A percentile compares a stretch with the other conserved stretches of the same genome.
Conservation (phyloP, 2,113 vertebrate genomes). For the Grus americana region DNA sequence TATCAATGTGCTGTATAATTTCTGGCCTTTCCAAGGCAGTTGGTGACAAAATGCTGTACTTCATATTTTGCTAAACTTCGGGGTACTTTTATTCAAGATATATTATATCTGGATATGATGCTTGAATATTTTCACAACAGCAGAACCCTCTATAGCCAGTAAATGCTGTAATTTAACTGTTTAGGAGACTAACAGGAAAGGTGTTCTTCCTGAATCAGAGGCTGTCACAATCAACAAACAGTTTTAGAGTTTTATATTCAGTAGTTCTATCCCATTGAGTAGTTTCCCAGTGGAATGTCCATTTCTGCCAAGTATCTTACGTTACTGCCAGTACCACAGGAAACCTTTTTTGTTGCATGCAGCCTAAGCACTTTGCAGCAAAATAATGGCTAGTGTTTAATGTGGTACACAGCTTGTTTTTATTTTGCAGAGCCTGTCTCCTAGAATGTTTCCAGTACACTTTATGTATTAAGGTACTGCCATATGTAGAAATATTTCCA, state of each 20-base stretch:
- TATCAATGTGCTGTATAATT: not conserved
- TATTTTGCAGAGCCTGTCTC: not conserved
- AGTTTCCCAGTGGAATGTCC: not conserved
- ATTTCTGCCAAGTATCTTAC: not conserved
- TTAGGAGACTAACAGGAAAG: not conserved
- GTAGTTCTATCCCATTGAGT: not conserved
- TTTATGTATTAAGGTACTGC: not conserved
- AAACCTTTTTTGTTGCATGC: not conserved
- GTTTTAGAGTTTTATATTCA: not conserved
- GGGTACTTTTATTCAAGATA: not conserved
- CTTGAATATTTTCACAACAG: not conserved
- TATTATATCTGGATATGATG: not conserved
- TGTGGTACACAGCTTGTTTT: not conserved
- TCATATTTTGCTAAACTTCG: not conserved
- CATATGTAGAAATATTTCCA: not conserved
- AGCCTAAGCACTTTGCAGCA: not conserved
- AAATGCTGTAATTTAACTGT: not conserved
- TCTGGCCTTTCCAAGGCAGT: not conserved
- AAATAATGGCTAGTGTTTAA: not conserved
- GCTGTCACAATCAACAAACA: not conserved
- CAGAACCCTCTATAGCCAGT: not conserved
- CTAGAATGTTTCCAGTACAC: not conserved
- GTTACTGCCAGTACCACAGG: not conserved
- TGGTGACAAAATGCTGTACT: not conserved
- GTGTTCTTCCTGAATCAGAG: not conserved